Base-by-base conservation (phyloP, 2,113 vertebrate species). In the Macrotis lagotis region DNA sequence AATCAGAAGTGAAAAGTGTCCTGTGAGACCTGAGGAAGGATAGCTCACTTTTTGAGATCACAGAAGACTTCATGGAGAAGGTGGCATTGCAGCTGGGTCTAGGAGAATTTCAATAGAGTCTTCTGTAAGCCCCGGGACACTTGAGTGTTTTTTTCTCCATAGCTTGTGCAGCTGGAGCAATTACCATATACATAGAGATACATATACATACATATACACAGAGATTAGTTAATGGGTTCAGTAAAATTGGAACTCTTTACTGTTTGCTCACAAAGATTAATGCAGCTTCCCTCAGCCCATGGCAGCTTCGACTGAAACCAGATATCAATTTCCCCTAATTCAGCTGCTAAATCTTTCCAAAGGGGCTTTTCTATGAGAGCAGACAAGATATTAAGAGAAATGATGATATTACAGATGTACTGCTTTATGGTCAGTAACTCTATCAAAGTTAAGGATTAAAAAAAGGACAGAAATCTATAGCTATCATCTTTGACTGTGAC, bases 311-410 rank as follows among this genome's bases (percentile, higher is more conserved):
- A 94, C 95, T 96, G 96, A 94, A 97, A 97, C 94, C 91, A 97
- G 95, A 97, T 97, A 97, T 98, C 95, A 98, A 98, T 98, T 98
- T 94, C 51, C 94, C 96, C 97, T 98, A 98, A 97, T 98, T 97
- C 97, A 98, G 97, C 97, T 93, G 90, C 97, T 90, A 97, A 98
- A 96, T 97, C 97, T 98, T 98, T 97, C 95, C 96, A 95, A 96
- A 96, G 97, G 93, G 90, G 95, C 95, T 92, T 97, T 98, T 96
- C 94, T 96, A 25, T 88, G 96, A 96, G 97, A 96, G 3, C 10
- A 96, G 95, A 95, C 74, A 94, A 49, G 95, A 96, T 93, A 98
- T 97, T 95, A 96, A 93, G 94, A 95, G 95, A 50, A 50, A 92
- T 37, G 96, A 96, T 95, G 93, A 90, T 2, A 22, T 93, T 97